Evolutionary conservation across 2,797 vertebrate genomes (phyloP), one percentile per base, ranked within the genome.

Genomic region (Furcifer pardalis): DNA sequence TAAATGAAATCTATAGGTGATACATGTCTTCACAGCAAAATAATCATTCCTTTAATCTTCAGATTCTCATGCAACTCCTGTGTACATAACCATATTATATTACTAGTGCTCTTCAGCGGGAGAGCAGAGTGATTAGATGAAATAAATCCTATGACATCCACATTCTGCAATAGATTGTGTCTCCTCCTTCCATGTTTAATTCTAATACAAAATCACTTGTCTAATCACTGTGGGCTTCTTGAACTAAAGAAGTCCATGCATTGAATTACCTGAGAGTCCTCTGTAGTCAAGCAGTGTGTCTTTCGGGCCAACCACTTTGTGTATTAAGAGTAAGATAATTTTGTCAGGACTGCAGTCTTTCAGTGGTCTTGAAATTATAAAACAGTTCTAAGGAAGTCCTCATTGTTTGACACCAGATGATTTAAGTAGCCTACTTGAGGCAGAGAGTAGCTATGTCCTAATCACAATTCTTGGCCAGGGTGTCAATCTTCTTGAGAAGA

Each of bases 371-470:
- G 66, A 77, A 83, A 83, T 83, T 77, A 66, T 77, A 32, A 56
- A 68, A 42, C 62, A 77, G 27, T 73, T 82, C 30, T 30, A 44
- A 77, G 62, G 81, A 74, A 83, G 73, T 52, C 25, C 46, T 56
- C 46, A n/a, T 83, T 83, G 82, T 83, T 83, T 83, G 46, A 77
- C 32, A 66, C 25, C 72, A 66, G 72, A 65, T 76, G 60, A 83
- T 76, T 75, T 83, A 75, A 82, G 60, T 74, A 23, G 59, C 71
- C 81, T 82, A 74, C 71, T 63, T 82, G 81, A 82, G 59, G 74
- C 60, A 62, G 56, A 62, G 52, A 46, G 30, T 44, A 21, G 72
- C 46, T 82, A 71, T 65, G n/a, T 75, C 59, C 71, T 83, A 52
- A 83, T 76, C 81, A 76, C n/a, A 76, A 52, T 83, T 66, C 46